Conservation (phyloP, 2,113 vertebrate species). For the Syngnathoides biaculeatus region DNA sequence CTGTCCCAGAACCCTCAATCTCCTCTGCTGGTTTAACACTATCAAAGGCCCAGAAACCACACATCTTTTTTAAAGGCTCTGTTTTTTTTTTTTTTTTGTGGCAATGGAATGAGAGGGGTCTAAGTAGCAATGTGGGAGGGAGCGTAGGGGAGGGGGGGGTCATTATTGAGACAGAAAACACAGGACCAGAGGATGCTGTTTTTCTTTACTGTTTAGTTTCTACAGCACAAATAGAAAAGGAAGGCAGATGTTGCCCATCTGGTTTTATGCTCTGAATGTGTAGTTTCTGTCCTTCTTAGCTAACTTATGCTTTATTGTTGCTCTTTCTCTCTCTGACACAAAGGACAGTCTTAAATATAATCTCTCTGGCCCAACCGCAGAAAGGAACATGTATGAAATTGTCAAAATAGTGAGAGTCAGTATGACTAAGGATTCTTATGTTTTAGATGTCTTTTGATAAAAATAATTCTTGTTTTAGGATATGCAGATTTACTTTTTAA, state of each 20-base stretch:
- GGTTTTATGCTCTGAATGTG: constrained; percentile 11
- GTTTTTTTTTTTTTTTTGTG: constrained; percentile 56
- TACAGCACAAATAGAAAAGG: constrained; percentile 30
- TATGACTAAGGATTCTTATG: neutral
- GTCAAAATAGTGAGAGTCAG: constrained; percentile 7
- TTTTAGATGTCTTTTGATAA: neutral
- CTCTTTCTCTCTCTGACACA: constrained; percentile 19
- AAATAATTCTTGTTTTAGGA: neutral
- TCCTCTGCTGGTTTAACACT: constrained; percentile 37
- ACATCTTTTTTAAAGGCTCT: constrained; percentile 52
- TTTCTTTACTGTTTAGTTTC: constrained; percentile 31
- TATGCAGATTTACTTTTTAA: neutral
- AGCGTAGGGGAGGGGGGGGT: too few species aligned
- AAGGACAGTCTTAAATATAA: constrained; percentile 13
- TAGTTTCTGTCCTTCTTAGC: constrained; percentile 14
- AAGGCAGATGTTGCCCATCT: constrained; percentile 42
- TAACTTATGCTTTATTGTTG: constrained; percentile 17
- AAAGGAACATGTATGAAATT: constrained; percentile 10
- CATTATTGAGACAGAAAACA: constrained; percentile 32
- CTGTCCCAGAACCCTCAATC: constrained; percentile 37
- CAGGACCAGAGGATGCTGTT: constrained; percentile 25
- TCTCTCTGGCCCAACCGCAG: constrained; percentile 12
- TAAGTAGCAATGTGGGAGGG: constrained; percentile 5
- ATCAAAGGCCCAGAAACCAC: constrained; percentile 59
- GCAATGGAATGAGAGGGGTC: constrained; percentile 5